Base-by-base conservation (phyloP, 23 tunicate species). In the Ascidia mentula region DNA sequence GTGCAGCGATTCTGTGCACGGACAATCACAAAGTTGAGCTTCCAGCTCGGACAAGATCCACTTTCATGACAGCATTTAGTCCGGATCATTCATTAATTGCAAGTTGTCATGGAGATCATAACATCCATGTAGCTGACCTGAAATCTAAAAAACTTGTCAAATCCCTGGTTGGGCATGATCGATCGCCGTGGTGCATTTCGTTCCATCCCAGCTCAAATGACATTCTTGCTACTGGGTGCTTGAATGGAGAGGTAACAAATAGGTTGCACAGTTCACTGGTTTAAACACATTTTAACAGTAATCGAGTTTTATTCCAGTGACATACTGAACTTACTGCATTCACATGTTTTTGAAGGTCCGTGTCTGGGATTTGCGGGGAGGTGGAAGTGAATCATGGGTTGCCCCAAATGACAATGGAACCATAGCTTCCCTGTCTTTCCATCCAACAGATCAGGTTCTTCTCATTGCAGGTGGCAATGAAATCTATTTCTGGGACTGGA, bases 21-120 rank as follows among this genome's bases (percentile, higher is more conserved):
- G 46, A 81, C 77, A 87, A 87, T 42, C 77, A 45, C 26, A 87
- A 87, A 60, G 91, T 59, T 40, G 78, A 80, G 7, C 78, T 92
- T 17, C 92, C 97, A 3, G 36, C 82, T 0, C 81, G 84, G n/a
- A 79, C 97, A 0, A 65, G 82, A 60, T 71, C 97, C 1, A 92
- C 97, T 6, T 92, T 92, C 46, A 87, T 87, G 79, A 79, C 89
- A 0, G 92, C 97, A 2, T 87, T 87, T 70, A 92, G 92, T 45
- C 87, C 88, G 0, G 87, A 87, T 36, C 36, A 78, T 31, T 60
- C 59, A 6, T 37, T 87, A 8, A 36, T 89, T 30, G 97, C 97
- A 9, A 92, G 97, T 75, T 87, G 97, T 79, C 97, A 92, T 78
- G 92, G 97, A n/a, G 97, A 92, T 60, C 97, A 92, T 73, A 87